Base-by-base conservation (phyloP, 2,888 invertebrate species). In the Notodonta dromedarius region DNA sequence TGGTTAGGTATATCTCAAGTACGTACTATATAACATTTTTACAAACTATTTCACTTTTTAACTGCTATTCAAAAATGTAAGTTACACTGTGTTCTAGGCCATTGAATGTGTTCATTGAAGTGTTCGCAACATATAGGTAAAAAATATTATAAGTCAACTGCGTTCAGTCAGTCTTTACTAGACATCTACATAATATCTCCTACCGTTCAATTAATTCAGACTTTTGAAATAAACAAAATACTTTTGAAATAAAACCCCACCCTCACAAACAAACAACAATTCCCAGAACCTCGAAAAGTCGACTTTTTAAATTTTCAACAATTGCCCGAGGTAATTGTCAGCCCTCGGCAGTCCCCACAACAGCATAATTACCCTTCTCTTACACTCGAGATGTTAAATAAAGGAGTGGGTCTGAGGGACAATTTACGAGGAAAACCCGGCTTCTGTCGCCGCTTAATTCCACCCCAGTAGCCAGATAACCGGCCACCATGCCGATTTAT, bases 381-480 rank as follows among this genome's bases (percentile, higher is more conserved):
- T 74, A 70, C 63, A 77, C 71, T 70, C 57, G 61, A 69, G 72
- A 74, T 76, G 77, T 77, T 78, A 78, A 77, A 76, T 72, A 77
- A 76, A 75, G 78, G 76, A 77, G 76, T 77, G 73, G 79, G 70
- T 76, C 77, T 82, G 78, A 80, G 82, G 81, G 82, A 83, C 87
- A 89, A 90, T 90, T 90, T 90, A 90, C 87, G 88, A 84, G 74
- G 71, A 80, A 84, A 82, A 84, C 84, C 80, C 74, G 80, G 73
- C 73, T 76, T 78, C 82, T 84, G 88, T 87, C 84, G 78, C 78
- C 84, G 85, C 83, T 85, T 87, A 87, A 89, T 89, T 88, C 88
- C 85, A 73, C 72, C 82, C 74, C 79, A 78, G 76, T 77, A 78
- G 78, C 82, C 82, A 85, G 90, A 90, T 90, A 91, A 87, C 87